phyloP scores from a whole-genome alignment of 2,113 vertebrate species.

The Mohoua ochrocephala region DNA sequence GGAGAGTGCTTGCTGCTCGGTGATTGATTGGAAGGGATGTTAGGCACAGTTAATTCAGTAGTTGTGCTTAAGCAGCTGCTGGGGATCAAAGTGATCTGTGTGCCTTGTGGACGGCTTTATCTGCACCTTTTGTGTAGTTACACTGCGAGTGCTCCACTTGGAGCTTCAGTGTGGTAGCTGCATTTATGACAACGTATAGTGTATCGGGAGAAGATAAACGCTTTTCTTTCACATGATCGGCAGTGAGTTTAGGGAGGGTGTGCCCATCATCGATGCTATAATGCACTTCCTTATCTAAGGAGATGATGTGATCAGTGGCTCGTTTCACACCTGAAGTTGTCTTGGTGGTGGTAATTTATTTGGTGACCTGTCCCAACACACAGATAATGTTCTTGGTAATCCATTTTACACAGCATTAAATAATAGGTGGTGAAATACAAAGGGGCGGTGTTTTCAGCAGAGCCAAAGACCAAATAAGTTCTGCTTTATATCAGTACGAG shows the following conservation, averaged over 20 bases:
- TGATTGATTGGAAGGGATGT: background rate
- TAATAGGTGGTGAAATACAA: background rate
- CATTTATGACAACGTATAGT: background rate
- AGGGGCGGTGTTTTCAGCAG: background rate
- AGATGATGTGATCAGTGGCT: background rate
- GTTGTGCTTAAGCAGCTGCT: background rate
- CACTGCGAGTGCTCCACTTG: background rate
- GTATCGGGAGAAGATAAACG: background rate
- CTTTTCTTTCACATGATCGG: background rate
- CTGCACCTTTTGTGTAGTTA: background rate
- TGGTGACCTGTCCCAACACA: background rate
- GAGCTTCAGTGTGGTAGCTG: background rate
- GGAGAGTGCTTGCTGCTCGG: background rate
- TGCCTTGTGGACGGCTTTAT: background rate
- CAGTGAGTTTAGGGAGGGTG: background rate
- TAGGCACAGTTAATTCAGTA: background rate
- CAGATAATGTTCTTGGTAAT: background rate
- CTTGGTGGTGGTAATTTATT: background rate
- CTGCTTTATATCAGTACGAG: background rate
- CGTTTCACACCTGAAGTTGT: background rate
- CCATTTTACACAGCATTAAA: background rate
- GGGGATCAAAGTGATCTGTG: background rate
- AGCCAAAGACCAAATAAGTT: background rate
- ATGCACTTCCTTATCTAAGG: background rate
- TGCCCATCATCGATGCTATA: background rate